Percentiles rank a stretch among this genome's conserved stretches.
phyloP scores from a whole-genome alignment of 2,113 vertebrate species.

The Microcebus murinus region DNA sequence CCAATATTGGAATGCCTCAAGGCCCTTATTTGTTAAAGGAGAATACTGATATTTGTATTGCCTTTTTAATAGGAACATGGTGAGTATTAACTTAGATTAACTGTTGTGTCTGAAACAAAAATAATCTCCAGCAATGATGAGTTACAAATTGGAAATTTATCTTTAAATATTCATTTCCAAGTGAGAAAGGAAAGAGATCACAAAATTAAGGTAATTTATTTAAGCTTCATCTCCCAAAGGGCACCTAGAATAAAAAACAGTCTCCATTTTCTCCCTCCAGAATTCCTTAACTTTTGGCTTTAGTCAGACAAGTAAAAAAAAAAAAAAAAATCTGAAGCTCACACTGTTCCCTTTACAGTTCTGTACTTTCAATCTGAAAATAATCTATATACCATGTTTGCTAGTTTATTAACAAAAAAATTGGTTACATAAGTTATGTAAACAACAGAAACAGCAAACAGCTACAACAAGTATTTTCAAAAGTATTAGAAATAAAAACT shows the following conservation, averaged over 20 bases:
- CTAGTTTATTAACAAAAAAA: not conserved
- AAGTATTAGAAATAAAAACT: not conserved
- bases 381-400: not conserved
- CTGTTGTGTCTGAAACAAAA: not conserved
- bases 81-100: not conserved
- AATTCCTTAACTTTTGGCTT: not conserved
- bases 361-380: not conserved
- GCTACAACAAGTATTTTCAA: not conserved
- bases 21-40: not conserved
- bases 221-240: not conserved
- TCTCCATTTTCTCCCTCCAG: not conserved
- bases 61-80: not conserved
- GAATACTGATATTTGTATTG: not conserved
- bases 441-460: not conserved
- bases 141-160: not conserved
- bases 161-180: slow-evolving; percentile 1
- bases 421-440: not conserved
- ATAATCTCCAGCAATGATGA: not conserved
- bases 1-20: not conserved
- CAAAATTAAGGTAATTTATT: slow-evolving; percentile 37
- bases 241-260: not conserved
- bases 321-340: not conserved
- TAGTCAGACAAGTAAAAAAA: not conserved
- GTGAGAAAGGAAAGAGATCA: not conserved
- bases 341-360: not conserved